These are phyloP conservation scores for Rachycentron canadum DNA, from an alignment of 2,797 vertebrate species.

Conservation along the genomic window DNA sequence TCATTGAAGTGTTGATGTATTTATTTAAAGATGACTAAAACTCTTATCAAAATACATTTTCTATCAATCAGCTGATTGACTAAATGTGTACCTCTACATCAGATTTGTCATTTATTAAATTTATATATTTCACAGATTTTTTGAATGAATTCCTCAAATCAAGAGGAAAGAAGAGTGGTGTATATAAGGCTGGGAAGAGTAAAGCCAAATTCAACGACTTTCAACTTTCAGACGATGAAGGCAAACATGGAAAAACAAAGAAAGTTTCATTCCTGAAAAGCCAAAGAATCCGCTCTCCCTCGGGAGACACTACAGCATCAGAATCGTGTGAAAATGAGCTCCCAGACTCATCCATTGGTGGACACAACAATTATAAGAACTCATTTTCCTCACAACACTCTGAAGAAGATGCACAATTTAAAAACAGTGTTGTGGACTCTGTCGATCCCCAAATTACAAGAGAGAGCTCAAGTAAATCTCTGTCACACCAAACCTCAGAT, in stretches of 20 bases:
- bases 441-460: slow-evolving; percentile 26
- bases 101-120: background rate
- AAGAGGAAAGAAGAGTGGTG: slow-evolving; percentile 74
- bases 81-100: background rate
- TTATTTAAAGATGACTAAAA: background rate
- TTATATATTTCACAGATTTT: slow-evolving; percentile 75
- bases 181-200: slow-evolving; percentile 71
- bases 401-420: slow-evolving; percentile 36
- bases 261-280: slow-evolving; percentile 87
- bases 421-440: slow-evolving; percentile 40
- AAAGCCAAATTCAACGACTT: slow-evolving; percentile 83
- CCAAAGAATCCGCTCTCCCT: slow-evolving; percentile 55
- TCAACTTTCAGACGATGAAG: slow-evolving; percentile 85
- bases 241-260: slow-evolving; percentile 78
- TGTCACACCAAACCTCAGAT: slow-evolving; percentile 63
- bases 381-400: slow-evolving; percentile 52
- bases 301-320: slow-evolving; percentile 4
- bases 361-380: background rate
- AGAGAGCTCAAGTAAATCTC: slow-evolving; percentile 48
- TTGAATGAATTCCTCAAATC: slow-evolving; percentile 79
- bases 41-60: background rate
- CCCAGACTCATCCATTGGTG: background rate
- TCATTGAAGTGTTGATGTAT: background rate
- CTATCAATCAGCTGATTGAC: background rate
- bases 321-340: slow-evolving; percentile 36